phyloP scores from a whole-genome alignment of 2,888 invertebrate species.

The Silvanus unidentatus region DNA sequence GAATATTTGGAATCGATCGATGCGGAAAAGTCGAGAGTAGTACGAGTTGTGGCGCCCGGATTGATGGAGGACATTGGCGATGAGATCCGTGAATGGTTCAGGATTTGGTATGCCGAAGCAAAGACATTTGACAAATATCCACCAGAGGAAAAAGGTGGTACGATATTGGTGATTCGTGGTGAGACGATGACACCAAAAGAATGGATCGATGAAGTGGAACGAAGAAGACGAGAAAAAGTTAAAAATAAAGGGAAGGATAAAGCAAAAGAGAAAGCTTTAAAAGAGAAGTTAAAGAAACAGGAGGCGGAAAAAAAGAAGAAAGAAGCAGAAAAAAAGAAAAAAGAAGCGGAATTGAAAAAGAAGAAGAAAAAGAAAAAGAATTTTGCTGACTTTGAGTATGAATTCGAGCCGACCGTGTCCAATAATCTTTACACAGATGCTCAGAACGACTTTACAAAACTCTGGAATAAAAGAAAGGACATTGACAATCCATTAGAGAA shows the following conservation, averaged over 20 bases:
- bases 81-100: conserved; percentile 71
- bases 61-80: conserved; percentile 70
- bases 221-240: conserved; percentile 31
- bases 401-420: conserved; percentile 37
- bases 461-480: conserved; percentile 49
- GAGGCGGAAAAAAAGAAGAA: conserved; percentile 31
- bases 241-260: conserved; percentile 34
- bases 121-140: conserved; percentile 68
- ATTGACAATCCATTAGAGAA: conserved; percentile 54
- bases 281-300: conserved; percentile 27
- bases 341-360: conserved; percentile 37
- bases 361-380: conserved; percentile 29
- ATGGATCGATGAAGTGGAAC: conserved; percentile 46
- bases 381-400: conserved; percentile 30
- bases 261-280: conserved; percentile 22
- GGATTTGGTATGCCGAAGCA: conserved; percentile 55
- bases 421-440: conserved; percentile 43
- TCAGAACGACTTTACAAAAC: conserved; percentile 46
- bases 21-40: conserved; percentile 50
- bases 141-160: conserved; percentile 65
- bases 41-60: conserved; percentile 51
- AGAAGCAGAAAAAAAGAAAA: conserved; percentile 43
- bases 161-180: conserved; percentile 52
- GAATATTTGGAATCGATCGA: conserved; percentile 47
- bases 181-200: conserved; percentile 57